Evolutionary conservation across 1,140 invertebrate species (phyloP).

Genomic region (Macrotrachela quadricornifera): DNA sequence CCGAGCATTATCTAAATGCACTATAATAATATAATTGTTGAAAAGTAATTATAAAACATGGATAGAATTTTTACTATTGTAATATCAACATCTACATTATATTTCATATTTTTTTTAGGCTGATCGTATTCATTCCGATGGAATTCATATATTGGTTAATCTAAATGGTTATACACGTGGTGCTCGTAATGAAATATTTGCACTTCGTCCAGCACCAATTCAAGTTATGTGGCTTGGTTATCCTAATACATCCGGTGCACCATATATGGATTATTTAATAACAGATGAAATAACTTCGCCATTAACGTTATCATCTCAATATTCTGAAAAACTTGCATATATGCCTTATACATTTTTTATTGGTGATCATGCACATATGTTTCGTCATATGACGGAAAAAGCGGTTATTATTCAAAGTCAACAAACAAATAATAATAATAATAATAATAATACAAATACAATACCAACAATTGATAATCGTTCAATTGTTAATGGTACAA

Average conservation of each 20-base stretch:
- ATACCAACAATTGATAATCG: constrained; percentile 42
- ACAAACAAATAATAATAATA: constrained; percentile 19
- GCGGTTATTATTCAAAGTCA: constrained; percentile 38
- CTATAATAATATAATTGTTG: constrained; percentile 86
- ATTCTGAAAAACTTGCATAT: constrained; percentile 88
- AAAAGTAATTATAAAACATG: no score
- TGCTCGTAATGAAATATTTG: constrained; percentile 91
- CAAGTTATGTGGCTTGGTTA: constrained; percentile 99
- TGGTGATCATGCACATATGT: constrained; percentile 96
- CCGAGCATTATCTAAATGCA: constrained; percentile 45
- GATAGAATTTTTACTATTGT: no score
- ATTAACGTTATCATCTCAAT: constrained; percentile 55
- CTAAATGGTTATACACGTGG: constrained; percentile 97
- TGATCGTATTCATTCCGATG: constrained; percentile 71
- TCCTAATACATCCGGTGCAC: constrained; percentile 87
- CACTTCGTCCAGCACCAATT: constrained; percentile 77
- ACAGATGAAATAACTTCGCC: constrained; percentile 86
- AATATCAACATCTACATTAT: no score
- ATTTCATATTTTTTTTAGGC: constrained; percentile 27
- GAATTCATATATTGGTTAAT: constrained; percentile 89
- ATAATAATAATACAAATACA: constrained; percentile 12
- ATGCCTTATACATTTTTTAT: constrained; percentile 98
- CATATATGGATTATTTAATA: constrained; percentile 96
- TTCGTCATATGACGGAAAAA: constrained; percentile 81
- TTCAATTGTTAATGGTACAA: constrained; percentile 77